A percentile compares a stretch with the other conserved stretches of the same genome.
Conservation (phyloP, 2,797 vertebrate species). For the Notolepis coatsorum region DNA sequence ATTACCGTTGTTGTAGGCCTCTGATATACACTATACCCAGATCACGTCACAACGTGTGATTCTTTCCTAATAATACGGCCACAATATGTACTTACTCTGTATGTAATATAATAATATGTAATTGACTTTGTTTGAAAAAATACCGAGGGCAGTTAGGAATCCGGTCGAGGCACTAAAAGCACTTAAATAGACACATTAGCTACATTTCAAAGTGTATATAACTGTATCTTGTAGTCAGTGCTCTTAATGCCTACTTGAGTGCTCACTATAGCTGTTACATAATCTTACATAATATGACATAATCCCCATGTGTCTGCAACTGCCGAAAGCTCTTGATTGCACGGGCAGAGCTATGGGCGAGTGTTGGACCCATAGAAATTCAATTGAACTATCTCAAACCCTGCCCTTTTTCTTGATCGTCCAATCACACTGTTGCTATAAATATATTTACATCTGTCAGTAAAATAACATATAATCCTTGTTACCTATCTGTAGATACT, state of each 20-base stretch:
- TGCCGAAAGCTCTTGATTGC: slow-evolving; percentile 74
- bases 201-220: slow-evolving; percentile 23
- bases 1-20: no score
- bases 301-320: slow-evolving; percentile 20
- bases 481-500: no score
- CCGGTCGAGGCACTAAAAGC: neutral
- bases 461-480: no score
- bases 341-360: slow-evolving; percentile 26
- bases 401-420: no score
- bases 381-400: no score
- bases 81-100: no score
- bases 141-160: neutral
- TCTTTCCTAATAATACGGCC: no score
- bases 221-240: slow-evolving; percentile 46
- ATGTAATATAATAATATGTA: neutral
- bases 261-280: slow-evolving; percentile 54
- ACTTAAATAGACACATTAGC: neutral
- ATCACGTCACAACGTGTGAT: no score
- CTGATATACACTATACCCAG: no score
- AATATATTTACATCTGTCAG: no score
- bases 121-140: neutral
- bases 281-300: slow-evolving; percentile 44
- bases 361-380: no score
- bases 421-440: no score
- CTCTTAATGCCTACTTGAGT: slow-evolving; percentile 35